A percentile compares a stretch with the other conserved stretches of the same genome.
Conservation (phyloP, 2,113 vertebrate species). For the Hippopotamus amphibius region DNA sequence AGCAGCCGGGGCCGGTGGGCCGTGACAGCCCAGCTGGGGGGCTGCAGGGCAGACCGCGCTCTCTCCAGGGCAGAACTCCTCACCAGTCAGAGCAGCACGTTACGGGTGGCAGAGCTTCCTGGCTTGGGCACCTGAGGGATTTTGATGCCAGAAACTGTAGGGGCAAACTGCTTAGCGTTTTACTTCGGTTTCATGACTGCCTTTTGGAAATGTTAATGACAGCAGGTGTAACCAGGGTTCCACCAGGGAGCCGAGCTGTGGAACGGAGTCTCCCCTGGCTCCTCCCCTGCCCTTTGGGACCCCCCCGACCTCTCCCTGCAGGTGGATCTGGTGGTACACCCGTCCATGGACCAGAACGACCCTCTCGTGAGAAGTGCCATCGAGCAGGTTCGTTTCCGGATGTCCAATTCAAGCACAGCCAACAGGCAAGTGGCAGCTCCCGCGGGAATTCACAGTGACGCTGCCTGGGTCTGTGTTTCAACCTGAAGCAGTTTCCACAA, state of each 20-base stretch:
- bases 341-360: conserved; percentile 93
- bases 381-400: conserved; percentile 96
- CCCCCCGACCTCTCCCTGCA: conserved; percentile 68
- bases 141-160: not conserved
- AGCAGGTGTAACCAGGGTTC: too few relatives aligned
- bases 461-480: fast-evolving
- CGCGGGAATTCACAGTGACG: fast-evolving
- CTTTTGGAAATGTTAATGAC: not conserved
- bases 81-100: fast-evolving
- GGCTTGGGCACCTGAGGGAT: not conserved
- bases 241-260: fast-evolving
- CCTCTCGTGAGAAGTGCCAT: conserved; percentile 92
- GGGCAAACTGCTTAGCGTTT: not conserved
- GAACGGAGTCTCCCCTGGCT: not conserved
- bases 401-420: conserved; percentile 92
- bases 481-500: fast-evolving
- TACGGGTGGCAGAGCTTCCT: not conserved
- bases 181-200: not conserved
- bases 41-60: fast-evolving
- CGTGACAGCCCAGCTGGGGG: fast-evolving
- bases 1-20: not conserved
- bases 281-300: not conserved
- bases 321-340: conserved; percentile 96
- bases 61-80: not conserved
- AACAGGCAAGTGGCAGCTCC: conserved; percentile 87